phyloP scores from a whole-genome alignment of 2,888 invertebrate genomes.

The Leptinotarsa haldemani region DNA sequence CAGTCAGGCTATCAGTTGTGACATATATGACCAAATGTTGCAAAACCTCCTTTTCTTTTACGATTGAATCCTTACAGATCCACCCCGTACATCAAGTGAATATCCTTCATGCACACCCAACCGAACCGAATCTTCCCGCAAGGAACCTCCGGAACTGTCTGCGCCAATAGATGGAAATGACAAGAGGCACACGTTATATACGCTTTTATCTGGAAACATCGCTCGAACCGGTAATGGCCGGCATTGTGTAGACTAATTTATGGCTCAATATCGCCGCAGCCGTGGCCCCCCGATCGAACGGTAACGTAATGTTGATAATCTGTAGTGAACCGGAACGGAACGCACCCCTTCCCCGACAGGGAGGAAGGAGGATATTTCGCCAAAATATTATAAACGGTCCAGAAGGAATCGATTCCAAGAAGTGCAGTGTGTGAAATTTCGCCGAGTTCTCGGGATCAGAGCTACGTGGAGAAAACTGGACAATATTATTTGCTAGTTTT shows the following conservation, averaged over 20 bases:
- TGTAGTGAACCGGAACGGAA: slow-evolving; percentile 56
- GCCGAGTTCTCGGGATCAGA: not conserved
- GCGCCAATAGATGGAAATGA: slow-evolving; percentile 51
- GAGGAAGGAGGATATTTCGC: slow-evolving; percentile 22
- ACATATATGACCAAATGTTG: too few relatives aligned
- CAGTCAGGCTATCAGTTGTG: too few relatives aligned
- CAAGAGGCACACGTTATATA: slow-evolving; percentile 54
- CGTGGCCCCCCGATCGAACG: slow-evolving; percentile 57
- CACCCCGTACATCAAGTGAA: not conserved
- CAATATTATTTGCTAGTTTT: not conserved
- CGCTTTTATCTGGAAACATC: slow-evolving; percentile 59
- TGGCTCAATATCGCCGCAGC: slow-evolving; percentile 62
- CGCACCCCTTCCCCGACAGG: slow-evolving; percentile 36
- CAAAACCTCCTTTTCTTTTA: too few relatives aligned
- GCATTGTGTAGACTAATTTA: slow-evolving; percentile 63
- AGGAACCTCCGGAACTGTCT: slow-evolving; percentile 26
- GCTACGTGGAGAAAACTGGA: not conserved
- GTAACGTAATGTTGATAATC: slow-evolving; percentile 61
- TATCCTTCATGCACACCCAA: not conserved
- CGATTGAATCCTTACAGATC: not conserved
- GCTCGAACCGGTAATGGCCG: slow-evolving; percentile 60
- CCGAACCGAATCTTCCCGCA: not conserved
- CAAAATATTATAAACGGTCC: slow-evolving; percentile 35
- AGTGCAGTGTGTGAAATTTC: slow-evolving; percentile 10
- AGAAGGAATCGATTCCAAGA: slow-evolving; percentile 28